Conservation (phyloP, 2,888 invertebrate species). For the Drosophila incognita region DNA sequence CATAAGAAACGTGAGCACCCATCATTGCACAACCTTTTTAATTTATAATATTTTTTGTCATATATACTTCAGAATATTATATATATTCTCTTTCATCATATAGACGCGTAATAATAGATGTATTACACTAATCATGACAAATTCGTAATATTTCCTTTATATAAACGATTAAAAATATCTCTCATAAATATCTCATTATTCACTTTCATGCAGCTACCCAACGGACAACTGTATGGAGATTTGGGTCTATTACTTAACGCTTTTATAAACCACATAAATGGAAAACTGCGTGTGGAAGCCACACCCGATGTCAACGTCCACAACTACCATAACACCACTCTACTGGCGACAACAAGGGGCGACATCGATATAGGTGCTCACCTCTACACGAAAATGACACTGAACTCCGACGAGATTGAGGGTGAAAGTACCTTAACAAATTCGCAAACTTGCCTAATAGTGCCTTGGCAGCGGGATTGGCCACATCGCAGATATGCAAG, state of each 20-base stretch:
- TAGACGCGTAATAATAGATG: too few species aligned
- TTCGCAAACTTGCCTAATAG: constrained; percentile 46
- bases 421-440: constrained; percentile 3
- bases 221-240: constrained; percentile 36
- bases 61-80: too few species aligned
- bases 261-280: constrained; percentile 32
- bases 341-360: constrained; percentile 36
- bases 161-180: not conserved
- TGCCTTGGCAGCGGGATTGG: constrained; percentile 35
- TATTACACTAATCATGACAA: not conserved
- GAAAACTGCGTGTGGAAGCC: constrained; percentile 21
- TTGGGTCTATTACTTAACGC: constrained; percentile 26
- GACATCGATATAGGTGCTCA: constrained; percentile 50
- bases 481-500: not conserved
- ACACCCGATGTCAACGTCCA: constrained; percentile 28
- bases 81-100: too few species aligned
- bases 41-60: too few species aligned
- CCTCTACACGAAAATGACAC: constrained; percentile 30
- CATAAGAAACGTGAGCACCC: too few species aligned
- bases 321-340: constrained; percentile 41
- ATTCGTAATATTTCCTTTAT: not conserved
- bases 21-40: too few species aligned
- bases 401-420: constrained; percentile 7
- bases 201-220: constrained; percentile 28
- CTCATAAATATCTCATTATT: not conserved